A percentile compares a stretch with the other conserved stretches of the same genome.
Evolutionary conservation across 2,797 vertebrate genomes (phyloP).

Genomic region (Chaenodraco wilsoni): DNA sequence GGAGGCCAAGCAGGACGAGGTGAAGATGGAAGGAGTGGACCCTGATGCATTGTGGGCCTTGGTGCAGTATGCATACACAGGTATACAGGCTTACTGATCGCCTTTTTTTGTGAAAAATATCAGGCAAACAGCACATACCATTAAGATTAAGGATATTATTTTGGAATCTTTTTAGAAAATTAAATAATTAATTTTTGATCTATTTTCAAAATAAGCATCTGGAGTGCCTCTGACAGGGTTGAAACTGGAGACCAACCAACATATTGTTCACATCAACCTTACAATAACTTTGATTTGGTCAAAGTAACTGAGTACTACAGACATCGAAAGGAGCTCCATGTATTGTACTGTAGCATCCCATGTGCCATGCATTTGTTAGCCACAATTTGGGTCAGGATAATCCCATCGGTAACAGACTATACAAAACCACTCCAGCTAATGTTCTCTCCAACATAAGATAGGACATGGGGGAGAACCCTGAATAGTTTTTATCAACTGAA

Average conservation of each 20-base stretch:
- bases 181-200: not conserved
- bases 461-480: not conserved
- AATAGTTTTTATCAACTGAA: not conserved
- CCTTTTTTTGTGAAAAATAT: not conserved
- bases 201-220: not conserved
- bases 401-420: not conserved
- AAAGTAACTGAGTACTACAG: not conserved
- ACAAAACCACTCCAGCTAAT: not conserved
- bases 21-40: slow-evolving; percentile 98
- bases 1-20: slow-evolving; percentile 96
- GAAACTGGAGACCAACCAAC: not conserved
- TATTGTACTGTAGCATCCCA: not conserved
- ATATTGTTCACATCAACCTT: not conserved
- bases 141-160: not conserved
- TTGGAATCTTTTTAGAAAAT: not conserved
- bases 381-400: not conserved
- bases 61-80: slow-evolving; percentile 98
- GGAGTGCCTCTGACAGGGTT: not conserved
- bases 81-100: slow-evolving; percentile 68
- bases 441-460: not conserved
- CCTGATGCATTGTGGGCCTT: slow-evolving; percentile 95
- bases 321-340: not conserved
- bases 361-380: not conserved
- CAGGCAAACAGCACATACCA: not conserved
- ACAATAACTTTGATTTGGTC: not conserved